phyloP scores from a whole-genome alignment of 2,797 vertebrate species.

The Cetoscarus ocellatus region DNA sequence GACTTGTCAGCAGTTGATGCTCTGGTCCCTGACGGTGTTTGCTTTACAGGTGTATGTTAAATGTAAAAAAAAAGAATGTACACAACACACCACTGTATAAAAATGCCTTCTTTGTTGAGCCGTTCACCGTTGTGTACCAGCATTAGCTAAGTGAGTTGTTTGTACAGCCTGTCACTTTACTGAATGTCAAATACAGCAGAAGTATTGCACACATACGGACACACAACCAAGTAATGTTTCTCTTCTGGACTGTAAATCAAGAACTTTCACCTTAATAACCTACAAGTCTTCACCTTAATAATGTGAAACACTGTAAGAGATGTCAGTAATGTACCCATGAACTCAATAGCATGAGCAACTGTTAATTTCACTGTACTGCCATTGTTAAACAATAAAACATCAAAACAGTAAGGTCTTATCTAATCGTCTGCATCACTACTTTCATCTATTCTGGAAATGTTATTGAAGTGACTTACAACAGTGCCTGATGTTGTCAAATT shows the following conservation, averaged over 20 bases:
- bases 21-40: slow-evolving; percentile 50
- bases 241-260: slow-evolving; percentile 46
- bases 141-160: slow-evolving; percentile 46
- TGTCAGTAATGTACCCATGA: slow-evolving; percentile 63
- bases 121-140: slow-evolving; percentile 67
- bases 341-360: slow-evolving; percentile 75
- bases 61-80: slow-evolving; percentile 58
- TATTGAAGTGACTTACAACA: too few relatives aligned
- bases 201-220: slow-evolving; percentile 60
- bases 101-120: slow-evolving; percentile 68
- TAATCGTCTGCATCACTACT: slow-evolving; percentile 8
- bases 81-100: slow-evolving; percentile 60
- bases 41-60: slow-evolving; percentile 64
- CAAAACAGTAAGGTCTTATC: slow-evolving; percentile 38
- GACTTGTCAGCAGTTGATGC: slow-evolving; percentile 30
- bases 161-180: slow-evolving; percentile 61
- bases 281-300: slow-evolving; percentile 55
- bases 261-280: slow-evolving; percentile 43
- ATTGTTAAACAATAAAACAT: slow-evolving; percentile 80
- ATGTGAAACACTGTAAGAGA: slow-evolving; percentile 65
- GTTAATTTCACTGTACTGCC: slow-evolving; percentile 80
- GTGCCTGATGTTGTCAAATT: too few relatives aligned
- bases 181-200: slow-evolving; percentile 73
- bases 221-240: slow-evolving; percentile 44
- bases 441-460: background rate